Evolutionary conservation across 1,140 invertebrate genomes (phyloP).

Genomic region (Spodoptera litura): DNA sequence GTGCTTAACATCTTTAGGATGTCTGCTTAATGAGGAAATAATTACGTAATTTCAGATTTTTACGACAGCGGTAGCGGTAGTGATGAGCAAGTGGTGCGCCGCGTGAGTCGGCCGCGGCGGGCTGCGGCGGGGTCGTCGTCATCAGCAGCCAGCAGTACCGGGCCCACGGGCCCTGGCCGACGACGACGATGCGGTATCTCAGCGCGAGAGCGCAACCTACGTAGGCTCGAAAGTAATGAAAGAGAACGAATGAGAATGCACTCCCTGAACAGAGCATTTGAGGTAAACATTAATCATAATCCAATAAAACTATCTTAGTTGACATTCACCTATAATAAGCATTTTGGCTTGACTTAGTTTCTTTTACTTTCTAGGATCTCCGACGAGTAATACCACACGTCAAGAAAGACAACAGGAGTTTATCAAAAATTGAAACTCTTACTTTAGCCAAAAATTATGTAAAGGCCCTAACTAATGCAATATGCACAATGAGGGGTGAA

Average conservation of each 20-base stretch:
- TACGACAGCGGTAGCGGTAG: constrained; percentile 78
- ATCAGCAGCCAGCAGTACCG: constrained; percentile 60
- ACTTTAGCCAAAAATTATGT: constrained; percentile 97
- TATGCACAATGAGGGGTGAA: constrained; percentile 85
- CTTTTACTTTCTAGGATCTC: constrained; percentile 89
- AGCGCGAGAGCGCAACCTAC: constrained; percentile 93
- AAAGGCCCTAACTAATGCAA: constrained; percentile 95
- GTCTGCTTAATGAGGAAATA: no score
- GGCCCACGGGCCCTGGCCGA: constrained; percentile 61
- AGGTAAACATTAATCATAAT: constrained; percentile 86
- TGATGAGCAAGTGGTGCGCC: constrained; percentile 68
- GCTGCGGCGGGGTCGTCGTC: constrained; percentile 67
- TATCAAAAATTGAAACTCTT: constrained; percentile 96
- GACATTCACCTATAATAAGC: constrained; percentile 1
- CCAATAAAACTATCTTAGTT: neutral
- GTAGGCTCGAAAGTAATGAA: constrained; percentile 96
- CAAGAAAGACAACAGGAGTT: constrained; percentile 91
- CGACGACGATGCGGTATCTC: constrained; percentile 88
- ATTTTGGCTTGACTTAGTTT: constrained; percentile 36
- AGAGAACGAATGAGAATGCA: constrained; percentile 97
- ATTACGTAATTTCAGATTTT: constrained; percentile 62
- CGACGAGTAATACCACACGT: constrained; percentile 97
- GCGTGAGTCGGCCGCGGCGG: constrained; percentile 65
- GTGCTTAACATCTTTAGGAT: no score
- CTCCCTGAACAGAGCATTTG: constrained; percentile 96